phyloP scores from a whole-genome alignment of 2,888 invertebrate genomes.

The Agriopis aurantiaria region DNA sequence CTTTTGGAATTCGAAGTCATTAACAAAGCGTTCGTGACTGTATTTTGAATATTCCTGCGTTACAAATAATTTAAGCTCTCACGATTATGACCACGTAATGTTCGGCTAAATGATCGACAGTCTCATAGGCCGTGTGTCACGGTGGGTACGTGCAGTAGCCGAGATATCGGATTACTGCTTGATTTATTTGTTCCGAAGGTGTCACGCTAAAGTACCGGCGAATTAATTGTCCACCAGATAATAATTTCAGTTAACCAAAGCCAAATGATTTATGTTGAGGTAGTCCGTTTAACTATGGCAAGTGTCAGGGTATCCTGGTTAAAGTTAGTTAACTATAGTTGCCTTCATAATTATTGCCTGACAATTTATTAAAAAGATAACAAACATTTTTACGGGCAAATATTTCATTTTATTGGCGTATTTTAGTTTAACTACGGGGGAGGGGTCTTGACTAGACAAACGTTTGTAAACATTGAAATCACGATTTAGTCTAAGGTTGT shows the following conservation, averaged over 20 bases:
- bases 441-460: too few species aligned
- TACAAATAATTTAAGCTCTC: conserved; percentile 7
- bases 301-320: conserved; percentile 4
- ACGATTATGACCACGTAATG: conserved; percentile 4
- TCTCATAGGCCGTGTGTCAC: conserved; percentile 46
- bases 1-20: conserved; percentile 2
- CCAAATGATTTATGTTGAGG: conserved; percentile 50
- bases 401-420: too few species aligned
- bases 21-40: conserved; percentile 18
- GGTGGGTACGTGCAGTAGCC: conserved; percentile 52
- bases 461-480: too few species aligned
- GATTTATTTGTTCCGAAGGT: conserved; percentile 68
- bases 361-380: neutral
- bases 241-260: conserved; percentile 60
- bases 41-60: neutral
- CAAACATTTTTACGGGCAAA: neutral
- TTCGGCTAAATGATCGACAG: conserved; percentile 24
- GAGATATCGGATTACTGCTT: conserved; percentile 63
- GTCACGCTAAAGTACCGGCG: conserved; percentile 56
- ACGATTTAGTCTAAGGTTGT: too few species aligned
- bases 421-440: too few species aligned
- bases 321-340: neutral
- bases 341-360: neutral
- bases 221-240: conserved; percentile 69
- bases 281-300: neutral